A percentile compares a stretch with the other conserved stretches of the same genome.
These are phyloP conservation scores for Pituophis catenifer DNA, from an alignment of 2,113 vertebrate species.

Conservation along the genomic window DNA sequence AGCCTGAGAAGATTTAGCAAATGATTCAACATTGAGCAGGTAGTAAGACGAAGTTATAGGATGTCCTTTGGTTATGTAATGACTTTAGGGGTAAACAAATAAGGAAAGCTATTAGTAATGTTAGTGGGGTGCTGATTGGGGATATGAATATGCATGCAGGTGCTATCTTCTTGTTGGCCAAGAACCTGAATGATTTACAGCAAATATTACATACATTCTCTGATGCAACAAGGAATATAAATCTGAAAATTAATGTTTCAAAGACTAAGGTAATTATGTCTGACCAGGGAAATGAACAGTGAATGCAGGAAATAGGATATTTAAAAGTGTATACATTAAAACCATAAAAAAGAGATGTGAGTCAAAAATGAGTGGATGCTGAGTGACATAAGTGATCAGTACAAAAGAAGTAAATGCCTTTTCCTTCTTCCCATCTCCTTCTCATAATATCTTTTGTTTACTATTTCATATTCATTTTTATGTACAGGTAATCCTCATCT, in stretches of 20 bases:
- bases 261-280: neutral
- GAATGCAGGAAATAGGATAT: neutral
- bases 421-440: neutral
- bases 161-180: neutral
- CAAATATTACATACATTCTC: neutral
- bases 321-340: neutral
- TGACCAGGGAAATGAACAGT: neutral
- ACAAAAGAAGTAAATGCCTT: neutral
- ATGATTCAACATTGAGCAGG: neutral
- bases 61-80: neutral
- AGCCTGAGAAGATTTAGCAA: neutral
- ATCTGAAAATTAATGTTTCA: neutral
- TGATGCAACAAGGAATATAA: neutral
- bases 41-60: neutral
- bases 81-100: neutral
- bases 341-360: neutral
- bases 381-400: neutral
- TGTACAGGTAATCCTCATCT: neutral
- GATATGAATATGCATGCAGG: neutral
- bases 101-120: neutral
- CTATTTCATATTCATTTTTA: neutral
- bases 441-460: neutral
- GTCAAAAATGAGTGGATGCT: neutral
- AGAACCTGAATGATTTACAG: neutral
- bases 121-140: neutral